Conservation (phyloP, 2,888 invertebrate species). For the Dinocampus coccinellae region DNA sequence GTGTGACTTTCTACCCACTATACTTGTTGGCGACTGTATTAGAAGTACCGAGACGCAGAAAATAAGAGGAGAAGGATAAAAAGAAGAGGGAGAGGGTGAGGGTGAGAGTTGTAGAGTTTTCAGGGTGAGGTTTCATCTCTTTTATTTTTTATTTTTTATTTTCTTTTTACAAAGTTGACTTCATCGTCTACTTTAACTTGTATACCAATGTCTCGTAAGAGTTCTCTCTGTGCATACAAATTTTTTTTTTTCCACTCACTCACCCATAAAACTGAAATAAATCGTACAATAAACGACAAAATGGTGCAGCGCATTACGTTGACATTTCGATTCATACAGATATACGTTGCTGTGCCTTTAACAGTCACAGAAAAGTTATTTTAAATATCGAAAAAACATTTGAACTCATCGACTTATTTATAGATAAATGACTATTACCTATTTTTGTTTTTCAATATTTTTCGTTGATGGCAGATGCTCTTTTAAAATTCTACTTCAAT, state of each 20-base stretch:
- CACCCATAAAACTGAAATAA: neutral
- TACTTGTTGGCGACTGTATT: conserved; percentile 30
- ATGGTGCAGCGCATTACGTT: neutral
- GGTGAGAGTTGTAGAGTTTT: neutral
- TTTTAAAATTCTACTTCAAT: neutral
- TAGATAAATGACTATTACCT: neutral
- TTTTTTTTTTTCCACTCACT: neutral
- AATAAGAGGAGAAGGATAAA: no score
- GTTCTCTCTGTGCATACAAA: neutral
- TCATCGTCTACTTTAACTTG: neutral
- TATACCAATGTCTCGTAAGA: neutral
- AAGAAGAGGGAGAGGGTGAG: neutral
- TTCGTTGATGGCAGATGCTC: neutral
- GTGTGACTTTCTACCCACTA: conserved; percentile 38
- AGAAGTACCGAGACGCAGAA: conserved; percentile 6
- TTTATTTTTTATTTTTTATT: no score
- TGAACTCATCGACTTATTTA: neutral
- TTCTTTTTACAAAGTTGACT: neutral
- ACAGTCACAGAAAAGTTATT: neutral
- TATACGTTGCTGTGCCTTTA: neutral
- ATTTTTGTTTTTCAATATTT: conserved; percentile 1
- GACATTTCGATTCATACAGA: neutral
- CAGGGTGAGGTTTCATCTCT: neutral
- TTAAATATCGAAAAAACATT: conserved; percentile 11
- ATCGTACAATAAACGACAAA: neutral